Conservation (phyloP, 2,888 invertebrate species). For the Hirtodrosophila trivittata region DNA sequence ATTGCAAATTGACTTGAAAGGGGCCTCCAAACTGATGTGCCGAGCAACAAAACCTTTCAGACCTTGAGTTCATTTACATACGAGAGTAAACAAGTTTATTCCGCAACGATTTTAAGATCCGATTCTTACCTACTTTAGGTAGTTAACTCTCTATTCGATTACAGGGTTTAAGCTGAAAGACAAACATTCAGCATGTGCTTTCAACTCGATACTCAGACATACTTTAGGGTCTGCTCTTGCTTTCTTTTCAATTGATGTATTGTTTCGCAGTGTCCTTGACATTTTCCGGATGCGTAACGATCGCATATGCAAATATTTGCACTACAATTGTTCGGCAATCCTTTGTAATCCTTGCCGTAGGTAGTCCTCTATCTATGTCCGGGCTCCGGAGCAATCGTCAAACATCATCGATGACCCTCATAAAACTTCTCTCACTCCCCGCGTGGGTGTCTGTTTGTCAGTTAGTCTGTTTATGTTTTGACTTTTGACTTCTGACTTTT, state of each 20-base stretch:
- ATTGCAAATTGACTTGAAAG: slow-evolving; percentile 27
- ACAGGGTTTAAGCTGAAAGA: too few species aligned
- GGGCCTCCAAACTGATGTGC: slow-evolving; percentile 17
- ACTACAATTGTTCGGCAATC: slow-evolving; percentile 66
- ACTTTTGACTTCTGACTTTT: slow-evolving; percentile 53
- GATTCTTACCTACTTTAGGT: slow-evolving; percentile 25
- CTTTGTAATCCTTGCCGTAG: slow-evolving; percentile 78
- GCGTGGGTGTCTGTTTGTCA: slow-evolving; percentile 44
- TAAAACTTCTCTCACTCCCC: slow-evolving; percentile 58
- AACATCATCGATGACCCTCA: slow-evolving; percentile 66
- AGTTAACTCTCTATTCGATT: slow-evolving; percentile 13
- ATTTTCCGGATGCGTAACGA: slow-evolving; percentile 60
- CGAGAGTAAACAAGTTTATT: slow-evolving; percentile 4
- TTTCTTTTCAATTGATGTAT: slow-evolving; percentile 11
- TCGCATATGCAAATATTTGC: slow-evolving; percentile 75
- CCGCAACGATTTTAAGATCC: background rate
- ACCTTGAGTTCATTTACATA: slow-evolving; percentile 42
- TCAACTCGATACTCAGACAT: slow-evolving; percentile 17
- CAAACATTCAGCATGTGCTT: slow-evolving; percentile 46
- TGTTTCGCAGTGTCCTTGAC: slow-evolving; percentile 65
- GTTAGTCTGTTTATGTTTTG: slow-evolving; percentile 61
- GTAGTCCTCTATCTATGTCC: slow-evolving; percentile 46
- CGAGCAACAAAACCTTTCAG: slow-evolving; percentile 14
- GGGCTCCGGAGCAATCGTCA: slow-evolving; percentile 45
- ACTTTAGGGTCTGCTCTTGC: slow-evolving; percentile 10